Base-by-base conservation (phyloP, 2,797 vertebrate species). In the Cirrhinus mrigala region DNA sequence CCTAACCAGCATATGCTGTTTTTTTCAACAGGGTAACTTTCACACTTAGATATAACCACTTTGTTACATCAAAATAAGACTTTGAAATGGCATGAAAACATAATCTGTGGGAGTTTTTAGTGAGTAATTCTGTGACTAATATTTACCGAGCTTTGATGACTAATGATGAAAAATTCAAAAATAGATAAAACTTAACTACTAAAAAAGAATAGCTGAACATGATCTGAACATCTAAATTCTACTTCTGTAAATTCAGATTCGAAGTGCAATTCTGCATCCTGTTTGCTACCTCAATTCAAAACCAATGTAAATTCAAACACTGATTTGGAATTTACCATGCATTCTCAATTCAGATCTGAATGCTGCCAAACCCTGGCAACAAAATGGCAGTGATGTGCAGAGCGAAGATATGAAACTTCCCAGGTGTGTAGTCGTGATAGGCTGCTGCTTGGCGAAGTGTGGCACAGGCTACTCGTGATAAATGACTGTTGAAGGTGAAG, bases 391-490 rank as follows among this genome's bases (percentile, higher is more conserved):
- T 46, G 64, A 69, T 33, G 60, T 71, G 77, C 74, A 18, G 6
- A 78, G 33, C 22, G 74, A 48, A 64, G 15, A 14, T 4, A 4
- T 76, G 50, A 71, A 66, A 33, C 76, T 64, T 37, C n/a, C 18
- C 50, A 85, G 69, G 82, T 78, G 87, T 81, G 73, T 56, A 79
- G 24, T 44, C 82, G 24, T 80, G 82, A 88, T 84, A 81, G 79
- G 52, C 54, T 52, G 74, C n/a, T 52, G 66, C 29, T 69, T 46
- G 58, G 68, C 79, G 74, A 84, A 82, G 68, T 84, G 74, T 52
- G 64, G 54, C 68, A 71, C 24, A 52, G 64, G 62, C 78, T 68
- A 22, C 10, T 76, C 12, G 54, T 62, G 85, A 86, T 86, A 83
- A 86, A 86, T 66, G 52, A 74, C 68, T 83, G 81, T 77, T 52